These are phyloP conservation scores for Eleginops maclovinus DNA, from an alignment of 2,113 vertebrate species.

Conservation along the genomic window DNA sequence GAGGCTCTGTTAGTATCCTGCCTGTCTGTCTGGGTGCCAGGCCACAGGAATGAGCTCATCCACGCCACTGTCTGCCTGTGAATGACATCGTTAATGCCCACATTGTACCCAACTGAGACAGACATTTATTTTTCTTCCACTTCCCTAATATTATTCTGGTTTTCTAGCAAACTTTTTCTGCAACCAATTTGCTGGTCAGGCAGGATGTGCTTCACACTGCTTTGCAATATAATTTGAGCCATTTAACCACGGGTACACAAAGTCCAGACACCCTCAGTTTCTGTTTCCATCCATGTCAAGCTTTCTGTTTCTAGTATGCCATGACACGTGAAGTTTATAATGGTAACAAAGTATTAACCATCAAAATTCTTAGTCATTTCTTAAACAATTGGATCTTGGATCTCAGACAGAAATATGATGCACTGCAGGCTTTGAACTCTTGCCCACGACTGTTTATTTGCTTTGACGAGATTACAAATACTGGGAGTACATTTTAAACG, in stretches of 20 bases:
- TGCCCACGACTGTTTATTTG: too few relatives aligned
- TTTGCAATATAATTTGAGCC: background rate
- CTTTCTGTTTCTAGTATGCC: background rate
- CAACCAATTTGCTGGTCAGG: too few relatives aligned
- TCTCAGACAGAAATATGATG: background rate
- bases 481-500: background rate
- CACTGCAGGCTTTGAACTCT: background rate
- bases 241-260: too few relatives aligned
- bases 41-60: conserved; percentile 62
- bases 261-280: background rate
- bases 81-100: conserved; percentile 56
- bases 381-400: background rate
- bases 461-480: too few relatives aligned
- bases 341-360: background rate
- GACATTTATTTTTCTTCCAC: background rate
- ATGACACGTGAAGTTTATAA: background rate
- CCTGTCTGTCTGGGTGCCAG: conserved; percentile 66
- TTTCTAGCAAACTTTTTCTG: too few relatives aligned
- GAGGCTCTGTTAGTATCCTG: conserved; percentile 62
- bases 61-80: conserved; percentile 55
- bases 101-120: conserved; percentile 29
- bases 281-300: background rate
- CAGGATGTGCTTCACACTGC: background rate
- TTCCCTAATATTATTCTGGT: background rate
- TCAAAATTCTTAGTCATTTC: background rate